Conservation (phyloP, 1,140 invertebrate species). For the Cherax quadricarinatus region DNA sequence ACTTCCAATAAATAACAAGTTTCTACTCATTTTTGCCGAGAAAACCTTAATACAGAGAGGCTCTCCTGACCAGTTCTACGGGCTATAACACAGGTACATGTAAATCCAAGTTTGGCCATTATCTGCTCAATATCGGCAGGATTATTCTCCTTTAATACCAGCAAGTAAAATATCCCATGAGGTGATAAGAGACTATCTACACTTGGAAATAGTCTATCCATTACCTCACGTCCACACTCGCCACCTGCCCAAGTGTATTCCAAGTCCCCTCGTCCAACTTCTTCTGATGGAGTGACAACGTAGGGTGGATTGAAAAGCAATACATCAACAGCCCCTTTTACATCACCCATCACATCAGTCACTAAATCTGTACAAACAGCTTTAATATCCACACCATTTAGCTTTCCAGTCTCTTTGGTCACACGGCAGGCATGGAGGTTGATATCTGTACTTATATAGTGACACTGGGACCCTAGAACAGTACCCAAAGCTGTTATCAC, state of each 20-base stretch:
- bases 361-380: constrained; percentile 84
- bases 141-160: constrained; percentile 91
- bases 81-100: constrained; percentile 81
- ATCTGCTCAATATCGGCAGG: constrained; percentile 84
- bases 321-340: constrained; percentile 82
- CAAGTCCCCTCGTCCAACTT: constrained; percentile 80
- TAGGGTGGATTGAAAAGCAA: constrained; percentile 99
- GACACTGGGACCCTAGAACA: constrained; percentile 79
- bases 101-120: constrained; percentile 81
- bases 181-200: constrained; percentile 84
- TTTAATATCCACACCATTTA: constrained; percentile 84
- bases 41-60: constrained; percentile 79
- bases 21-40: not conserved
- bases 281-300: constrained; percentile 88
- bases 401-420: constrained; percentile 82
- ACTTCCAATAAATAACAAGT: not conserved
- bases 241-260: constrained; percentile 90
- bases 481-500: constrained; percentile 90
- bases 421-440: constrained; percentile 86
- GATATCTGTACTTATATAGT: constrained; percentile 88
- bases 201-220: constrained; percentile 84
- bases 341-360: constrained; percentile 75
- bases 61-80: constrained; percentile 85
- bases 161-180: constrained; percentile 88
- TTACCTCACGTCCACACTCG: constrained; percentile 85